phyloP scores from a whole-genome alignment of 2,113 vertebrate genomes.

The Phainopepla nitens region DNA sequence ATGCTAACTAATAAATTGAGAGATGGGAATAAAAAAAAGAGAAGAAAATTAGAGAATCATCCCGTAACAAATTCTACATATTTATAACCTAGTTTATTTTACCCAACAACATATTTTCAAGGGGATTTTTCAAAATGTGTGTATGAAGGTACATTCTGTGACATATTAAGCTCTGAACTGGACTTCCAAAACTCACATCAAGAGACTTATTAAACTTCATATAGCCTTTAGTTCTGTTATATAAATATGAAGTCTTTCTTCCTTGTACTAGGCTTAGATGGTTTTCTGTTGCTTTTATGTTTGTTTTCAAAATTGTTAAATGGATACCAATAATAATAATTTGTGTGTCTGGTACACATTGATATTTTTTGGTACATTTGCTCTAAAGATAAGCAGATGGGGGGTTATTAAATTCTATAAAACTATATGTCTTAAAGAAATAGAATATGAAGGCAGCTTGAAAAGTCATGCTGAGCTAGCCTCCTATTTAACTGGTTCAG shows the following conservation, averaged over 20 bases:
- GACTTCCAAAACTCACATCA: conserved; percentile 23
- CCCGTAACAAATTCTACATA: neutral
- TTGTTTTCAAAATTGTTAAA: conserved; percentile 37
- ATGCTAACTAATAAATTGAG: neutral
- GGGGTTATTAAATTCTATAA: conserved; percentile 1
- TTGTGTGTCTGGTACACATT: neutral
- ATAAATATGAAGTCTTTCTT: conserved; percentile 13
- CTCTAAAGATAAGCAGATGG: conserved; percentile 58
- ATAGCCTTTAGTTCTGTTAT: neutral
- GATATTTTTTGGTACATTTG: conserved; percentile 39
- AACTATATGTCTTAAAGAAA: conserved; percentile 17
- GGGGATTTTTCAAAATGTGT: neutral
- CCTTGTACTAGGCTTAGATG: neutral
- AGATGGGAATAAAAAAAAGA: accelerated
- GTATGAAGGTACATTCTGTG: neutral
- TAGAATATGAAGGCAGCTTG: neutral
- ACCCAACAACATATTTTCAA: neutral
- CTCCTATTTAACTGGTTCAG: neutral
- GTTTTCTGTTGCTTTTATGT: conserved; percentile 4
- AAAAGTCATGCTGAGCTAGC: neutral
- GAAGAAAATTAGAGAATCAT: neutral
- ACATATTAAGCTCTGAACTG: neutral
- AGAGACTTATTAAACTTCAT: conserved; percentile 13
- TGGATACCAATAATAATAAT: neutral
- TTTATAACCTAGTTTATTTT: neutral